These are phyloP conservation scores for Antechinus stuartii DNA, from an alignment of 2,113 vertebrate species.

Conservation along the genomic window DNA sequence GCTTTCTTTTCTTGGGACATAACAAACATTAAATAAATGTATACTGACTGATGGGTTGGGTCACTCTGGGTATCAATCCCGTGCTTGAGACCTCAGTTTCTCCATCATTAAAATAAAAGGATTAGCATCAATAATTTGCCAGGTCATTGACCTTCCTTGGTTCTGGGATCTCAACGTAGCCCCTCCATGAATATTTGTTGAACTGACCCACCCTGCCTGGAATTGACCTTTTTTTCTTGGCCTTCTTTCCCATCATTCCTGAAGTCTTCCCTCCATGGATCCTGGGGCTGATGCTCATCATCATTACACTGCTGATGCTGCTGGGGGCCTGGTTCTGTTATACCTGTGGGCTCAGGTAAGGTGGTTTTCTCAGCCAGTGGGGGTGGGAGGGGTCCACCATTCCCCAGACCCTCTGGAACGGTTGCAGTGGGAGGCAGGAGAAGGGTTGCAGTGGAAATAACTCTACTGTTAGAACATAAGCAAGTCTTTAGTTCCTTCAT, in stretches of 20 bases:
- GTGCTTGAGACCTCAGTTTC: background rate
- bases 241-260: background rate
- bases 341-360: slow-evolving; percentile 81
- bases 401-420: background rate
- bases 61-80: background rate
- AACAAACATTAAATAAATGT: background rate
- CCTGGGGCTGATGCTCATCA: slow-evolving; percentile 58
- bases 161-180: background rate
- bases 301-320: slow-evolving; percentile 59
- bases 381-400: background rate
- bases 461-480: background rate
- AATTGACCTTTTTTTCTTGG: background rate
- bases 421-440: background rate
- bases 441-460: background rate
- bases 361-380: background rate
- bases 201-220: background rate
- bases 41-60: background rate
- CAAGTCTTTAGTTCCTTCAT: background rate
- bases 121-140: background rate
- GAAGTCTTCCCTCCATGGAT: slow-evolving; percentile 70
- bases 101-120: background rate
- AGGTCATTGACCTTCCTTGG: background rate
- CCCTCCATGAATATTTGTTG: background rate
- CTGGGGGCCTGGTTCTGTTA: slow-evolving; percentile 52
- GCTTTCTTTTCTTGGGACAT: background rate